Base-by-base conservation (phyloP, 2,113 vertebrate species). In the Andinoacara biseriatus region DNA sequence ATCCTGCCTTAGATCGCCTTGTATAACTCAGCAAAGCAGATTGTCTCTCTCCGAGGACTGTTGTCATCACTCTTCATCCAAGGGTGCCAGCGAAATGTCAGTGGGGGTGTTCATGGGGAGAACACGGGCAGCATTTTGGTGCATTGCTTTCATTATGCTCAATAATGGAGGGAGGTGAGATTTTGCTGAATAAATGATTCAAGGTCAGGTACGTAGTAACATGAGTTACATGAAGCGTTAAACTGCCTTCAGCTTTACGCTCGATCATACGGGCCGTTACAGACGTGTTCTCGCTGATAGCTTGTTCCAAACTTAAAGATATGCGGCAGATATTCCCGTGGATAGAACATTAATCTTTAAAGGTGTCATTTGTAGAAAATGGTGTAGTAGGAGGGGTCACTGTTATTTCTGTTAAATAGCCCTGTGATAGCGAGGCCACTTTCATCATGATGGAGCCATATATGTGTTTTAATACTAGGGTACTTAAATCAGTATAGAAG, bases 181-280 rank as follows among this genome's bases (percentile, higher is more conserved):
- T 86, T 81, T 33, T 78, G 74, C 87, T 83, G 78, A 85, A 88
- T 83, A 82, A 87, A 84, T 43, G 58, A 89, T 88, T 91, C 78
- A 88, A 89, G 86, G 87, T 93, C 85, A 87, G 76, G 76, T 59
- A 72, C 8, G 3, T 72, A 80, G 74, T 62, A 82, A 54, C 75
- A 83, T 78, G 75, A 81, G 72, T 87, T 87, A 82, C 83, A 85
- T 67, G 79, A 90, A 80, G 83, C 49, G 8, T 86, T 84, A 86
- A 80, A 89, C 72, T 76, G 75, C 72, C 40, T 62, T 69, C 26
- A 63, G 65, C 69, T 85, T 46, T 61, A 26, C n/a, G 22, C 10
- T 76, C 38, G 46, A 49, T 57, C 49, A 58, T 3, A 3, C 22
- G 57, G 74, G 26, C 58, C 15, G 4, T 54, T 78, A 74, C 59